A percentile compares a stretch with the other conserved stretches of the same genome.
Evolutionary conservation across 2,888 invertebrate genomes (phyloP).

Genomic region (Cantharis nigra): DNA sequence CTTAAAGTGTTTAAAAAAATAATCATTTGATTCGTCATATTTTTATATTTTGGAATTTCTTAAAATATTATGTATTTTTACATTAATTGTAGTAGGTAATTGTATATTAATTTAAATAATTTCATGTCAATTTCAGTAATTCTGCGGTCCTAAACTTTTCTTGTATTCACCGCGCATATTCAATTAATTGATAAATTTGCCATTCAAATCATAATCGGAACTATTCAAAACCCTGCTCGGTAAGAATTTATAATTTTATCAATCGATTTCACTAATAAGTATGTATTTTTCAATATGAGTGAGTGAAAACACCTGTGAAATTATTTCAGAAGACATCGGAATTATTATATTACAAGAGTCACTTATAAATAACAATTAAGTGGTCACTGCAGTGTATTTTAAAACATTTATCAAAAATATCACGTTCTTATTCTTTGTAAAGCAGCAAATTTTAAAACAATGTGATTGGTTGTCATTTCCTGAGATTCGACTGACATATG

Average conservation of each 20-base stretch:
- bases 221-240: neutral
- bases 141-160: neutral
- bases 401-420: neutral
- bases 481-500: conserved; percentile 19
- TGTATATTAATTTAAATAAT: too few species aligned
- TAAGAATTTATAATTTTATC: neutral
- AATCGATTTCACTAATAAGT: neutral
- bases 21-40: too few species aligned
- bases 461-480: conserved; percentile 20
- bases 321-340: neutral
- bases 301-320: neutral
- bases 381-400: neutral
- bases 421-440: neutral
- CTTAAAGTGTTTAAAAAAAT: too few species aligned
- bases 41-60: too few species aligned
- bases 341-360: neutral
- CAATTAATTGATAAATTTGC: neutral
- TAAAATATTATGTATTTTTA: too few species aligned
- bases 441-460: conserved; percentile 21
- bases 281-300: neutral
- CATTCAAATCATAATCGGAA: neutral
- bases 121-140: too few species aligned
- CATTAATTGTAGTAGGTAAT: too few species aligned
- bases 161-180: neutral
- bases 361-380: neutral